Percentiles rank a stretch among this genome's conserved stretches.
Evolutionary conservation across 2,797 vertebrate species (phyloP).

Genomic region (Danio tinwini): DNA sequence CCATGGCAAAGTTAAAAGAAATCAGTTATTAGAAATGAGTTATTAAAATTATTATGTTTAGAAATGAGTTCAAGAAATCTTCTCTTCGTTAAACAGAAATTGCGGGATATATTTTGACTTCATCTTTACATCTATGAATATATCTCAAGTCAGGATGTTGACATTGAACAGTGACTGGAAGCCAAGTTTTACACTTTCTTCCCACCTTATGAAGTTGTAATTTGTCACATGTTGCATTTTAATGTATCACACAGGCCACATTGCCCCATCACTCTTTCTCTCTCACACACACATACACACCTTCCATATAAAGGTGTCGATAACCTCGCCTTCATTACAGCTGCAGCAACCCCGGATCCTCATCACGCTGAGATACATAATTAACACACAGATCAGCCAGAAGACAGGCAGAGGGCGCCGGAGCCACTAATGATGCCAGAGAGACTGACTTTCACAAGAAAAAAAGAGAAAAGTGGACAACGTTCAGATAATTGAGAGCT

Average conservation of each 20-base stretch:
- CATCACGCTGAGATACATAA: conserved; percentile 52
- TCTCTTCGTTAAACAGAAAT: no score
- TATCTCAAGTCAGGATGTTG: not conserved
- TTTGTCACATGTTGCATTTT: conserved; percentile 34
- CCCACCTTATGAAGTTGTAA: conserved; percentile 35
- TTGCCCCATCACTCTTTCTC: not conserved
- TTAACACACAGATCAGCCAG: conserved; percentile 49
- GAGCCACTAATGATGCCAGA: conserved; percentile 40
- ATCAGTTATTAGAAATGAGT: no score
- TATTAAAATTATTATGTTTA: no score
- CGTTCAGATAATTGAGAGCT: conserved; percentile 20
- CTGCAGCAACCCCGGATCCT: conserved; percentile 31
- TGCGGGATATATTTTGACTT: no score
- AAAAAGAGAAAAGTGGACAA: conserved; percentile 12
- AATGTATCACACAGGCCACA: conserved; percentile 10
- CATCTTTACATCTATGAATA: no score
- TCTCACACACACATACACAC: not conserved
- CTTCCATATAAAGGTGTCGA: conserved; percentile 34
- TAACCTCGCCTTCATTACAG: conserved; percentile 51
- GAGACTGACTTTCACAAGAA: conserved; percentile 6
- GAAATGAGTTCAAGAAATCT: no score
- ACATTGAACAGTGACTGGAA: conserved; percentile 22
- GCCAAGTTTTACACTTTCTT: conserved; percentile 34
- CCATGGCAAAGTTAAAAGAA: no score
- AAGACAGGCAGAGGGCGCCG: conserved; percentile 37